Percentiles rank a stretch among this genome's conserved stretches.
These are phyloP conservation scores for Mormyrops boulengeri DNA, from an alignment of 2,797 vertebrate species.

Conservation along the genomic window DNA sequence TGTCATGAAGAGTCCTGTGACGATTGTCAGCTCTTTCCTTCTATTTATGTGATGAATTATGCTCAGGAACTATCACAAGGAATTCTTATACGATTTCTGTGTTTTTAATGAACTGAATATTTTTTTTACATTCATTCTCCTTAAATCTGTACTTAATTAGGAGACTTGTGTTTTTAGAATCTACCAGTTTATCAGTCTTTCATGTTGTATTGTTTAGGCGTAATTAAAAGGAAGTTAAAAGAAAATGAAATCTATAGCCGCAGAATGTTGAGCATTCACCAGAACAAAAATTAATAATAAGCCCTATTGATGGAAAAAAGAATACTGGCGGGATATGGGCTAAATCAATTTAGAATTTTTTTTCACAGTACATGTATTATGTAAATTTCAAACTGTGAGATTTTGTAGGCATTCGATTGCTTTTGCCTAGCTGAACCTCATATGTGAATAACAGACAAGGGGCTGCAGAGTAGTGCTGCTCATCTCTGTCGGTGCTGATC, in stretches of 20 bases:
- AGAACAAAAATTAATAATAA: background rate
- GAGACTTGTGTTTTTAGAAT: background rate
- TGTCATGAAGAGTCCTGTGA: background rate
- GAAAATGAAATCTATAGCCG: background rate
- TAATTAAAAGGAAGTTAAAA: slow-evolving; percentile 18
- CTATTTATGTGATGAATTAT: slow-evolving; percentile 10
- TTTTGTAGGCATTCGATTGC: background rate
- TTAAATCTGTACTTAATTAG: slow-evolving; percentile 16
- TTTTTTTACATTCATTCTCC: background rate
- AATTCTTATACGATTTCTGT: background rate
- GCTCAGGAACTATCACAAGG: background rate
- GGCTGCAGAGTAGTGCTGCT: too few species aligned
- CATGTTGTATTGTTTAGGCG: background rate
- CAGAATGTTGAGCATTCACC: background rate
- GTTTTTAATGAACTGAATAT: slow-evolving; percentile 6
- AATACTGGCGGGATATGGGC: background rate
- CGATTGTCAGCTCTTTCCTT: background rate
- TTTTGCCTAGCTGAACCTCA: background rate
- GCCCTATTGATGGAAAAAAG: background rate
- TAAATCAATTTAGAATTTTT: background rate
- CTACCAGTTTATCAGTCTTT: background rate
- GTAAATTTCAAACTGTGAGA: background rate
- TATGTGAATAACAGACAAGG: background rate
- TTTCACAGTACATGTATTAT: background rate
- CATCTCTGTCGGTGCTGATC: background rate